Percentiles rank a stretch among this genome's conserved stretches.
Conservation (phyloP, 2,113 vertebrate species). For the Barnardius zonarius region DNA sequence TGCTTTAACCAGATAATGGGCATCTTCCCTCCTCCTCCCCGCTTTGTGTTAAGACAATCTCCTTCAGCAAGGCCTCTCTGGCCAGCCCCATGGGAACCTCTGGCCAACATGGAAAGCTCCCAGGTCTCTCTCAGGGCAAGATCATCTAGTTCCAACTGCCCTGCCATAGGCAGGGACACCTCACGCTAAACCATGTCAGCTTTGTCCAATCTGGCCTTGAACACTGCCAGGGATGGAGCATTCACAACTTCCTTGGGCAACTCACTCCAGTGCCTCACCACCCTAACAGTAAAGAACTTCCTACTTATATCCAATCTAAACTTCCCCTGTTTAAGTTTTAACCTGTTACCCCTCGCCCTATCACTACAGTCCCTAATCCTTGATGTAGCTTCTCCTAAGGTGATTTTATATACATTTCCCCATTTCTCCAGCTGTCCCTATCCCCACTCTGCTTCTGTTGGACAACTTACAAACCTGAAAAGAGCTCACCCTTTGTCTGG, state of each 20-base stretch:
- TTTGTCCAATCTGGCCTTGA: no score
- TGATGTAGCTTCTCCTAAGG: not conserved
- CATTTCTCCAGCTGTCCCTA: not conserved
- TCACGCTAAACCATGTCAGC: not conserved
- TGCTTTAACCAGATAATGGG: not conserved
- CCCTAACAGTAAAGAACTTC: no score
- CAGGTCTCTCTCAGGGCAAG: not conserved
- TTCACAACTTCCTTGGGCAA: no score
- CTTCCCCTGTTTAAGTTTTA: not conserved
- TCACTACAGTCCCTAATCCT: not conserved
- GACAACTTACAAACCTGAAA: not conserved
- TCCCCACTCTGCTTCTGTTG: not conserved
- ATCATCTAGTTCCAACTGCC: not conserved
- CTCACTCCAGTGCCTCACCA: no score
- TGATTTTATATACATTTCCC: not conserved
- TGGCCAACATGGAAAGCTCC: no score
- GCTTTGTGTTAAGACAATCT: not conserved
- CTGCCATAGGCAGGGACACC: not conserved
- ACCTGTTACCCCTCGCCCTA: not conserved
- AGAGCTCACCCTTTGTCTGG: not conserved
- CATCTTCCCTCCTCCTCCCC: not conserved
- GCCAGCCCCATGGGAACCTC: not conserved
- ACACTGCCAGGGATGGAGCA: no score
- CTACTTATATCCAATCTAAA: not conserved
- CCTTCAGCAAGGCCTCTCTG: not conserved